Percentiles rank a stretch among this genome's conserved stretches.
Conservation (phyloP, 53 echinoderm and acorn worm genomes). For the Mesocentrotus franciscanus region DNA sequence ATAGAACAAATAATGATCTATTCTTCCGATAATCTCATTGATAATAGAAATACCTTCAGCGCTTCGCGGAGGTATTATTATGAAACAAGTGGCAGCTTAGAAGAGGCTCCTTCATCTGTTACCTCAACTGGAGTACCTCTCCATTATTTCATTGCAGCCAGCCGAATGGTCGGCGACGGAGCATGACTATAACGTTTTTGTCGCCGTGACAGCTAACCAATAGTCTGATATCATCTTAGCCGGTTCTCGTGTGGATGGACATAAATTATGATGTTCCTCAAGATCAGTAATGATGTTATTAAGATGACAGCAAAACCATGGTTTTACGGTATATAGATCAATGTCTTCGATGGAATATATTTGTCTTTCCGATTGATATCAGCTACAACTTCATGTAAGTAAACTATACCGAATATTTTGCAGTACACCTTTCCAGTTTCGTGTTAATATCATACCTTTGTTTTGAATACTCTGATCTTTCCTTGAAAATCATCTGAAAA, state of each 20-base stretch:
- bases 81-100: not conserved
- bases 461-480: not conserved
- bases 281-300: not conserved
- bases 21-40: constrained; percentile 37
- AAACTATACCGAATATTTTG: not conserved
- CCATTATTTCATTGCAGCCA: not conserved
- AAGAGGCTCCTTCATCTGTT: not conserved
- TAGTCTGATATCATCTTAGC: not conserved
- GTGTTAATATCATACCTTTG: not conserved
- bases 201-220: not conserved
- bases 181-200: not conserved
- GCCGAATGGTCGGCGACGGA: not conserved
- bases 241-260: not conserved
- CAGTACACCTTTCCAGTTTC: not conserved
- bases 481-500: not conserved
- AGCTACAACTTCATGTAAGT: not conserved
- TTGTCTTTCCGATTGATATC: not conserved
- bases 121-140: not conserved
- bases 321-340: not conserved
- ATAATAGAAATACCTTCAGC: not conserved
- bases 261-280: not conserved
- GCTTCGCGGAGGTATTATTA: constrained; percentile 20
- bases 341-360: not conserved
- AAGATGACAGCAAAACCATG: not conserved
- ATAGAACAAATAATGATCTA: constrained; percentile 48